A percentile compares a stretch with the other conserved stretches of the same genome.
phyloP scores from a whole-genome alignment of 2,888 invertebrate species.

The Julus scanicus region DNA sequence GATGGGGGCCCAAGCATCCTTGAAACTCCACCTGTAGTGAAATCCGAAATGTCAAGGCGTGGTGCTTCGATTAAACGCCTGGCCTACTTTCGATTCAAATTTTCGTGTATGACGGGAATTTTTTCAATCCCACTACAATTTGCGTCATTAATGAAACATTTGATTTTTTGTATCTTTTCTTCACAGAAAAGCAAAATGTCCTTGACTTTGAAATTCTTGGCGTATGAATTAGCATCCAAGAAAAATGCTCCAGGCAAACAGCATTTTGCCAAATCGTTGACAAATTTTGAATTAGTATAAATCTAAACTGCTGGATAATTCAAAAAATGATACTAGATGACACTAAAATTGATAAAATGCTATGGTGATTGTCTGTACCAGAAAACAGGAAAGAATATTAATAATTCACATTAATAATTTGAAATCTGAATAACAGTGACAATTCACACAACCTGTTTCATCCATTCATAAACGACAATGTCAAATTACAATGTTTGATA shows the following conservation, averaged over 20 bases:
- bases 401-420: too few relatives aligned
- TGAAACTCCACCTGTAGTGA: not conserved
- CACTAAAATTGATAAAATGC: too few relatives aligned
- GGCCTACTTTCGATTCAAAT: not conserved
- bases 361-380: too few relatives aligned
- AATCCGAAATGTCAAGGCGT: constrained; percentile 14
- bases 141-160: not conserved
- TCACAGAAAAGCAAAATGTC: not conserved
- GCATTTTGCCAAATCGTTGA: not conserved
- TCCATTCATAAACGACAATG: too few relatives aligned
- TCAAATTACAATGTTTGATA: too few relatives aligned
- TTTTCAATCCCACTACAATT: not conserved
- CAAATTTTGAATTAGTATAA: not conserved
- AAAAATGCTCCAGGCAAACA: not conserved
- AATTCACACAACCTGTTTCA: too few relatives aligned
- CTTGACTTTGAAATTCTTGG: constrained; percentile 22
- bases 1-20: not conserved
- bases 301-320: not conserved
- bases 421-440: too few relatives aligned
- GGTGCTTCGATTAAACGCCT: not conserved
- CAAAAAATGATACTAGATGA: too few relatives aligned
- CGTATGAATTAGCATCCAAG: not conserved
- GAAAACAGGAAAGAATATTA: too few relatives aligned
- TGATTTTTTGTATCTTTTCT: not conserved
- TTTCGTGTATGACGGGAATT: not conserved